phyloP scores from a whole-genome alignment of 64 coral and sea anemone genomes.

The Anthopleura sola region DNA sequence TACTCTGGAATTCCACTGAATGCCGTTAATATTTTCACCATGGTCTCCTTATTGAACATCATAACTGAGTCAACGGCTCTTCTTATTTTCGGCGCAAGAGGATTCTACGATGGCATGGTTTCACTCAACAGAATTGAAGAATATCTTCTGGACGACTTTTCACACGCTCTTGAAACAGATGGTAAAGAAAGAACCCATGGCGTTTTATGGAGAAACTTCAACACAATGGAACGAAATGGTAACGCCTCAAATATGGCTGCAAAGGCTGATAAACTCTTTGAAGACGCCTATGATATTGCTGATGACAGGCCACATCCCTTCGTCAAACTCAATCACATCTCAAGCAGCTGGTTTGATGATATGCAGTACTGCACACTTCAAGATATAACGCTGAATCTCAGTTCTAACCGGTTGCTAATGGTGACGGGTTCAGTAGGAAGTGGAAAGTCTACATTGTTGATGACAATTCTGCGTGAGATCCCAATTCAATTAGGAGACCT shows the following conservation, averaged over 20 bases:
- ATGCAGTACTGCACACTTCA: not conserved
- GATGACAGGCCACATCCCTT: not conserved
- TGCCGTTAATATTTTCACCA: not conserved
- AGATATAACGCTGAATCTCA: not conserved
- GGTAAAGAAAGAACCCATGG: not conserved
- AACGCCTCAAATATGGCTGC: not conserved
- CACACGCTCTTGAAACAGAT: too few species aligned
- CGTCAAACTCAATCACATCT: too few species aligned
- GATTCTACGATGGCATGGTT: not conserved
- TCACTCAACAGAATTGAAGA: not conserved
- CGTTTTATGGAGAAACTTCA: not conserved
- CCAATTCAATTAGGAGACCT: slow-evolving; percentile 33
- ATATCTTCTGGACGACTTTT: not conserved
- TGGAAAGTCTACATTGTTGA: slow-evolving; percentile 64
- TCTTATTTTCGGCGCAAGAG: not conserved
- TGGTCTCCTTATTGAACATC: not conserved
- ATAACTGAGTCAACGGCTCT: not conserved
- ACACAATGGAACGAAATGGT: not conserved
- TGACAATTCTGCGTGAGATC: slow-evolving; percentile 61
- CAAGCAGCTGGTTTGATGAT: not conserved
- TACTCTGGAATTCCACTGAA: not conserved
- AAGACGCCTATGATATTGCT: not conserved
- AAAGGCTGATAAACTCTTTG: too few species aligned
- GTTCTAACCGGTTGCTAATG: not conserved
- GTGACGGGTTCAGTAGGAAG: slow-evolving; percentile 4